Evolutionary conservation across 2,888 invertebrate genomes (phyloP).

Genomic region (Agonopterix alstromeriana): DNA sequence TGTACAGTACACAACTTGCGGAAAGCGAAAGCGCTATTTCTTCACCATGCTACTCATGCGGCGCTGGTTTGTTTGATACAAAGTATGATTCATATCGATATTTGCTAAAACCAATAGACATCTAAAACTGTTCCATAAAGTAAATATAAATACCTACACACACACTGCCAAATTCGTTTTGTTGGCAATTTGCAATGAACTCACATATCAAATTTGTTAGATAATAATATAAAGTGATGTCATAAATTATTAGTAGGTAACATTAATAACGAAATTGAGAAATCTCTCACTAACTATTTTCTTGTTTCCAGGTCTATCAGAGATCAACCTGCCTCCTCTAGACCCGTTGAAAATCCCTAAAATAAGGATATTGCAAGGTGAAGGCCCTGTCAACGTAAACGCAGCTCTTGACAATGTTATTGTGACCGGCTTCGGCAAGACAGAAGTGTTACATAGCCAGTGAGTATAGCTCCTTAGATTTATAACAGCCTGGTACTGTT

Average conservation of each 20-base stretch:
- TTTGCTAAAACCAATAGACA: constrained; percentile 1
- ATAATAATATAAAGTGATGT: no score
- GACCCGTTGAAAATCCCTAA: constrained; percentile 81
- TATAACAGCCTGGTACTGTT: constrained; percentile 42
- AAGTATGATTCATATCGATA: constrained; percentile 7
- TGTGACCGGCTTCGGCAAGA: constrained; percentile 79
- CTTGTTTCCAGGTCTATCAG: constrained; percentile 63
- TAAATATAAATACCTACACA: no score
- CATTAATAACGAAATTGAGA: no score
- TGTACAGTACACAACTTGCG: constrained; percentile 68
- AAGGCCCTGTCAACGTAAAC: constrained; percentile 82
- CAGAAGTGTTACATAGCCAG: constrained; percentile 79
- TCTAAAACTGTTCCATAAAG: background rate
- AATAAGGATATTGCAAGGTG: constrained; percentile 81
- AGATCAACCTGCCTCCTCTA: constrained; percentile 77
- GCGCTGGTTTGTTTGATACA: constrained; percentile 17
- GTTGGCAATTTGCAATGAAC: no score
- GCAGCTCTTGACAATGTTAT: constrained; percentile 81
- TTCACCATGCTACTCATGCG: constrained; percentile 51
- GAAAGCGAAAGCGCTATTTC: constrained; percentile 74
- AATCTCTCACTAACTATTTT: no score
- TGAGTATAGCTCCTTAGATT: constrained; percentile 42
- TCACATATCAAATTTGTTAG: no score
- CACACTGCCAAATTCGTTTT: no score
- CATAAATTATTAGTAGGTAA: no score